Percentiles rank a stretch among this genome's conserved stretches.
Conservation (phyloP, 2,797 vertebrate species). For the Australoheros facetus region DNA sequence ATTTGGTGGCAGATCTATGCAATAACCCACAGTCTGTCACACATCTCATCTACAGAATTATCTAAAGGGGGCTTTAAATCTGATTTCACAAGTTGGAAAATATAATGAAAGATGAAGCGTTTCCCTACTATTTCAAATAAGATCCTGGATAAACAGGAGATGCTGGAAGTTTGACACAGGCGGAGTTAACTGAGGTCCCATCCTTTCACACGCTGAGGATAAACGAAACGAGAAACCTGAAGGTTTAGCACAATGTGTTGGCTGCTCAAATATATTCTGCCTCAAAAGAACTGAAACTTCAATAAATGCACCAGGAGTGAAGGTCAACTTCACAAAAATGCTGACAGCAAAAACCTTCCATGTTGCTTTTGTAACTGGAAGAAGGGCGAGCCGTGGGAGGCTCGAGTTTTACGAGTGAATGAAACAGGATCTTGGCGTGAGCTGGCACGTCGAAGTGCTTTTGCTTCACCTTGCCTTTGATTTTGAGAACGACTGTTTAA, state of each 20-base stretch:
- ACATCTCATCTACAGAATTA: neutral
- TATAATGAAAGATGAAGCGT: neutral
- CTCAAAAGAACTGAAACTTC: neutral
- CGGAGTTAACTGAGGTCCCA: neutral
- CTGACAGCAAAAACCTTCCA: neutral
- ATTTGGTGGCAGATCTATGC: neutral
- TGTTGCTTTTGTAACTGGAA: neutral
- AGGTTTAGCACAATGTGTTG: neutral
- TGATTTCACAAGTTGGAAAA: neutral
- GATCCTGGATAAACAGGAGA: neutral
- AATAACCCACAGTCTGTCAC: neutral
- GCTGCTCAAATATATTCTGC: neutral
- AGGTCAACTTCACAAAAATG: neutral
- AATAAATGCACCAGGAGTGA: neutral
- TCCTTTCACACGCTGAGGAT: neutral
- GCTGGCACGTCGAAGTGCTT: neutral
- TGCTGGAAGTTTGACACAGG: neutral
- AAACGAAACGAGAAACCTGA: neutral
- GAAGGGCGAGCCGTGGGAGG: neutral
- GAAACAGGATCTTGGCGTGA: neutral
- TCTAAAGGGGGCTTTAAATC: neutral
- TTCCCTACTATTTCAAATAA: neutral
- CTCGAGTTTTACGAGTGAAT: neutral
- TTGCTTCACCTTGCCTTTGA: conserved; percentile 1
- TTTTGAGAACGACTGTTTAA: neutral